phyloP scores from a whole-genome alignment of 2,888 invertebrate genomes.

The Acronicta alni region DNA sequence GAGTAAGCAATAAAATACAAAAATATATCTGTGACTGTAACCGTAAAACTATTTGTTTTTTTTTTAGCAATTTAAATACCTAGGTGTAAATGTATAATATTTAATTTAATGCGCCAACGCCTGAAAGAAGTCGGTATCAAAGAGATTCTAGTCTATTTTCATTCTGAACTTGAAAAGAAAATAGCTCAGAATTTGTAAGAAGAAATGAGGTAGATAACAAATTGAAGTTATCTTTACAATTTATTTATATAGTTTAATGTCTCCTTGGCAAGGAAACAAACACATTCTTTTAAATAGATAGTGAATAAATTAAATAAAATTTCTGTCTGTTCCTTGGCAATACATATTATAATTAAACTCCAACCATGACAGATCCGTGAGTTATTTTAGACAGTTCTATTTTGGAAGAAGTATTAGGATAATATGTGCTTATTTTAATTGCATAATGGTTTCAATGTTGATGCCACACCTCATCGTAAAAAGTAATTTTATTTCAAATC shows the following conservation, averaged over 20 bases:
- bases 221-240: slow-evolving; percentile 36
- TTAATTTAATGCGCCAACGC: no score
- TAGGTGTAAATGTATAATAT: no score
- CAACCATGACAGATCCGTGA: slow-evolving; percentile 54
- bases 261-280: slow-evolving; percentile 46
- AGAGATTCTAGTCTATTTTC: neutral
- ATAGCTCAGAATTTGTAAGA: slow-evolving; percentile 5
- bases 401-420: slow-evolving; percentile 32
- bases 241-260: slow-evolving; percentile 26
- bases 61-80: no score
- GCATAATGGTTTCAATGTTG: slow-evolving; percentile 26
- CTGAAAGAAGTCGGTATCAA: neutral
- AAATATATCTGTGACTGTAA: neutral
- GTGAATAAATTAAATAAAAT: slow-evolving; percentile 47
- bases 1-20: slow-evolving; percentile 7
- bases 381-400: slow-evolving; percentile 63
- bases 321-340: slow-evolving; percentile 61
- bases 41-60: neutral
- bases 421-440: slow-evolving; percentile 30
- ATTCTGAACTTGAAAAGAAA: neutral
- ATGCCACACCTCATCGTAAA: slow-evolving; percentile 20
- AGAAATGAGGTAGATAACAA: slow-evolving; percentile 18
- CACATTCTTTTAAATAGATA: slow-evolving; percentile 35
- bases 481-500: no score
- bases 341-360: slow-evolving; percentile 68